Base-by-base conservation (phyloP, 2,888 invertebrate genomes). In the Pyrocoelia pectoralis region DNA sequence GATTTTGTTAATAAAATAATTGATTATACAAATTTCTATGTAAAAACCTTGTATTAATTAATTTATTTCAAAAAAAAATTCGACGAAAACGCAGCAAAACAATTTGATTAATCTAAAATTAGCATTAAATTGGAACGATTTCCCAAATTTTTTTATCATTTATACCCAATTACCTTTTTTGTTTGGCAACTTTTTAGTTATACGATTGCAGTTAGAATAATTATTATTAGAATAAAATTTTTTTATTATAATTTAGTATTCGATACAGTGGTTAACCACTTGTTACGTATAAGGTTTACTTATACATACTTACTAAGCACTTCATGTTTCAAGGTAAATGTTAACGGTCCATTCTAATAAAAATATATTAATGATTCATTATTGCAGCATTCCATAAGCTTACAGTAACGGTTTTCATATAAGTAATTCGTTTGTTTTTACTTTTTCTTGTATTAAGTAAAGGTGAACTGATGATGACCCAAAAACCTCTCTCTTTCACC, bases 341-440 rank as follows among this genome's bases (percentile, higher is more conserved):
- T 46, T 46, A 46, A 46, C 46, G 46, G 46, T 41, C 17, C 6
- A 46, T 43, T 43, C 46, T 33, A 17, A 46, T 46, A 17, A 46
- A 43, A 46, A 46, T 46, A 10, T 46, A 18, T 18, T 46, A 18
- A 46, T 46, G 46, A 46, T 46, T 46, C 46, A 46, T 18, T 9
- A 46, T 46, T 46, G 2, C 18, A 46, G 8, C 46, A 46, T 46
- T 46, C 46, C n/a, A 10, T n/a, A 9, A 17, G 17, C 10, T 10
- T 15, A 14, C 15, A 15, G n/a, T 46, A 46, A 46, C 46, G 46
- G 46, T 17, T 46, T 46, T 17, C 18, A 43, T 18, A 3, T 18
- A 10, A 17, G 3, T 46, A 17, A 8, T 46, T 3, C 3, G 46
- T 46, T 17, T 17, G 18, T 17, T 5, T 33, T 33, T 33, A n/a